These are phyloP conservation scores for Ataeniobius toweri DNA, from an alignment of 2,797 vertebrate species.

Conservation along the genomic window DNA sequence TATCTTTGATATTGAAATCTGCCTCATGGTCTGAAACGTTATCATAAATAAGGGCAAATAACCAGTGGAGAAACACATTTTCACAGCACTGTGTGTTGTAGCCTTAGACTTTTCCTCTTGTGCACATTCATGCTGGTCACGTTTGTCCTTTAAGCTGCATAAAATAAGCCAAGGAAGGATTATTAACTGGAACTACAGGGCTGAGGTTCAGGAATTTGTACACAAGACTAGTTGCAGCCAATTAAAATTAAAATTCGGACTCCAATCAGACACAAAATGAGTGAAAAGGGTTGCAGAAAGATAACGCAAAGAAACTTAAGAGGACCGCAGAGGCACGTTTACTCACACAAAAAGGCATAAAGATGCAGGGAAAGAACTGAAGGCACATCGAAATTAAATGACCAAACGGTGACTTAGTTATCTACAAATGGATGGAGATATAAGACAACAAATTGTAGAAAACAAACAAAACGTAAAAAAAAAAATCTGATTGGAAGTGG, in stretches of 20 bases:
- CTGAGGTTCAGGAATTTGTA: constrained; percentile 3
- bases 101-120: neutral
- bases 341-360: neutral
- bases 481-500: neutral
- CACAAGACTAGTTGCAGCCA: neutral
- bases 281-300: neutral
- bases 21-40: no score
- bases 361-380: neutral
- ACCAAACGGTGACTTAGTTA: neutral
- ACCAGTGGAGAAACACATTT: no score
- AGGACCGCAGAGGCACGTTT: neutral
- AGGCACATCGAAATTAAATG: neutral
- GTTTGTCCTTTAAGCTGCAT: neutral
- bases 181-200: neutral
- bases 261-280: neutral
- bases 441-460: neutral
- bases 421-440: neutral
- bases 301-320: neutral
- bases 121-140: neutral
- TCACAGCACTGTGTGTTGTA: no score
- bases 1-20: no score
- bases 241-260: neutral
- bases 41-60: no score
- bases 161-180: neutral
- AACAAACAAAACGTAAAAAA: no score